Evolutionary conservation across 2,888 invertebrate genomes (phyloP).

Genomic region (Strigamia crassipes): DNA sequence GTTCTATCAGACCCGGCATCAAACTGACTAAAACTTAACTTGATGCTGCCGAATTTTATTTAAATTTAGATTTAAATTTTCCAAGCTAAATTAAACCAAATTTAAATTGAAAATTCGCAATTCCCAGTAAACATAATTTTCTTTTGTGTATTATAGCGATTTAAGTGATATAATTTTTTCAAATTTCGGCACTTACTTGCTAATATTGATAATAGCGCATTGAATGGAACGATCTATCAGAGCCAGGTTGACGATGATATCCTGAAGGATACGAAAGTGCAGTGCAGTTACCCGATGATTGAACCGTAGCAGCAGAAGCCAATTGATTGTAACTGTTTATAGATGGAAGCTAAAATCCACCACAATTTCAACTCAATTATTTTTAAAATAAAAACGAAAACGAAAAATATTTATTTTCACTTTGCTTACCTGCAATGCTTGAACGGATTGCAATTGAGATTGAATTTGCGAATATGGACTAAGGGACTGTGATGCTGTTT

Average conservation of each 20-base stretch:
- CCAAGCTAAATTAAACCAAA: no score
- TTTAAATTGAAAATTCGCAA: no score
- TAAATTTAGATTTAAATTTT: no score
- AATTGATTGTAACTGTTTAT: conserved; percentile 41
- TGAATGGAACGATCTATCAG: background rate
- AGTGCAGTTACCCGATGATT: background rate
- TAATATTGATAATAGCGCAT: background rate
- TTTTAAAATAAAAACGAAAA: background rate
- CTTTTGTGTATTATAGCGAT: no score
- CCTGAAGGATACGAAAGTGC: conserved; percentile 18
- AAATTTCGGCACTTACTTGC: background rate
- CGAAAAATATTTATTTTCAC: no score
- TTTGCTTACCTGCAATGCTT: conserved; percentile 46
- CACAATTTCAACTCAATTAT: background rate
- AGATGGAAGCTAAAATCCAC: conserved; percentile 2
- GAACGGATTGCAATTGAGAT: conserved; percentile 44
- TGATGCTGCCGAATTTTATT: no score
- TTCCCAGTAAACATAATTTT: no score
- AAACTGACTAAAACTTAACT: no score
- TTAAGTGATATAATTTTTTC: no score
- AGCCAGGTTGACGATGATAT: background rate
- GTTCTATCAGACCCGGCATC: no score
- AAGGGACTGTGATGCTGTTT: conserved; percentile 43
- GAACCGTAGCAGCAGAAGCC: background rate
- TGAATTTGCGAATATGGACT: conserved; percentile 46